Base-by-base conservation (phyloP, 2,113 vertebrate species). In the Corythaeola cristata region DNA sequence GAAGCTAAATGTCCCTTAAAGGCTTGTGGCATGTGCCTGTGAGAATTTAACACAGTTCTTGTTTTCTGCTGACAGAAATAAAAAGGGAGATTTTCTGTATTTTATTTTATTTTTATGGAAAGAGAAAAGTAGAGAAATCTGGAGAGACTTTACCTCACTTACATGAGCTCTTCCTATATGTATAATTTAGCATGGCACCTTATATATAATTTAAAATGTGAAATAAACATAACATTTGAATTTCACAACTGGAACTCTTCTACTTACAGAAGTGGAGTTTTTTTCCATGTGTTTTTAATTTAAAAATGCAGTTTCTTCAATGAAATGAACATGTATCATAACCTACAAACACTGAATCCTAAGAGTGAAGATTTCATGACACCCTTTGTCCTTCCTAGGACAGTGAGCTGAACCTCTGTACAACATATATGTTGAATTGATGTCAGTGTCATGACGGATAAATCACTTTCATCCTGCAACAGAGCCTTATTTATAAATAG, bases 191-290 rank as follows among this genome's bases (percentile, higher is more conserved):
- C 90, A 85, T 84, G 66, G 85, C 81, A 88, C 88, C 91, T 93
- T 96, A 97, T 97, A 72, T 95, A 97, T 97, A 97, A 97, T 97
- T 97, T 95, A 97, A 83, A 4, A 10, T 85, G 85, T 94, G 96
- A 92, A 96, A 95, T 96, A 96, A 97, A 96, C 91, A 94, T 93
- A 75, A 32, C 86, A 81, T 95, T 97, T 96, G 88, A 93, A 94
- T 97, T 96, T 96, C 93, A 95, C 96, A 95, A 92, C 94, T 94
- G 93, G 90, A 96, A 32, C 73, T 78, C 82, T 89, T 90, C 79
- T 93, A 30, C 87, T 93, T 95, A 52, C 50, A 81, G 66, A 91
- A 91, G 58, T 21, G 44, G 62, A 84, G 0, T 80, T 89, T 88
- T 89, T 87, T 59, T 12, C 88, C 77, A 85, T 94, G 72, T 78